A percentile compares a stretch with the other conserved stretches of the same genome.
These are phyloP conservation scores for Drosophila chauvacae DNA, from an alignment of 1,140 invertebrate genomes.

Conservation along the genomic window DNA sequence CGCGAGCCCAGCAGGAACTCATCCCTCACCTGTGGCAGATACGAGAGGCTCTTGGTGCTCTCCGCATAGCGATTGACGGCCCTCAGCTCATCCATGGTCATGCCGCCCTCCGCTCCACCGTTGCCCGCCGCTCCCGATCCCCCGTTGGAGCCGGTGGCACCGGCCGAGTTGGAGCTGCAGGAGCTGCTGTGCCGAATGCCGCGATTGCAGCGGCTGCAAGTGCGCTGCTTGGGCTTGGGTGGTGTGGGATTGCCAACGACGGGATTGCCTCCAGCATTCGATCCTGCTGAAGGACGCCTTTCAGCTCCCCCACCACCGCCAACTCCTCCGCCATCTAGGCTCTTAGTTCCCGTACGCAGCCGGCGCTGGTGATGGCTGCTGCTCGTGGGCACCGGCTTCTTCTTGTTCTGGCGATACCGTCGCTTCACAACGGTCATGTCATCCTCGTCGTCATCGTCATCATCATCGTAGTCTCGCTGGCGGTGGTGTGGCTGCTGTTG, in stretches of 20 bases:
- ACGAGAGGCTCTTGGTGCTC: conserved; percentile 95
- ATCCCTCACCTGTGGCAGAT: conserved; percentile 92
- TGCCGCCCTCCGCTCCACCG: conserved; percentile 84
- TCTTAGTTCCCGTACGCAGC: conserved; percentile 72
- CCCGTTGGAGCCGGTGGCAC: conserved; percentile 86
- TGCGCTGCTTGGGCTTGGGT: conserved; percentile 60
- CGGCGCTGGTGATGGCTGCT: conserved; percentile 75
- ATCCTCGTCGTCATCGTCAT: conserved; percentile 77
- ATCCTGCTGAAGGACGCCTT: conserved; percentile 39
- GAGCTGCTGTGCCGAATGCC: conserved; percentile 85
- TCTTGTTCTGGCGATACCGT: conserved; percentile 81
- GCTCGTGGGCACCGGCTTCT: conserved; percentile 58
- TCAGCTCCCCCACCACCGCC: conserved; percentile 18
- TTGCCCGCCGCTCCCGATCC: conserved; percentile 86
- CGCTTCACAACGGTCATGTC: conserved; percentile 70
- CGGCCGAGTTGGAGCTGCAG: conserved; percentile 88
- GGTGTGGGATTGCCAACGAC: conserved; percentile 20
- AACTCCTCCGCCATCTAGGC: conserved; percentile 60
- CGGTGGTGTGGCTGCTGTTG: conserved; percentile 29
- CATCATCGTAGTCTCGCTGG: conserved; percentile 66
- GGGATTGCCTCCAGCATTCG: conserved; percentile 11
- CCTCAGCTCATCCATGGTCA: conserved; percentile 93
- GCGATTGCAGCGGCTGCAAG: conserved; percentile 79
- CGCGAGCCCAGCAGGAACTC: conserved; percentile 80
- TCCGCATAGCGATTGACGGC: conserved; percentile 96